Conservation (phyloP, 2,888 invertebrate genomes). For the Cremastinae sp. region DNA sequence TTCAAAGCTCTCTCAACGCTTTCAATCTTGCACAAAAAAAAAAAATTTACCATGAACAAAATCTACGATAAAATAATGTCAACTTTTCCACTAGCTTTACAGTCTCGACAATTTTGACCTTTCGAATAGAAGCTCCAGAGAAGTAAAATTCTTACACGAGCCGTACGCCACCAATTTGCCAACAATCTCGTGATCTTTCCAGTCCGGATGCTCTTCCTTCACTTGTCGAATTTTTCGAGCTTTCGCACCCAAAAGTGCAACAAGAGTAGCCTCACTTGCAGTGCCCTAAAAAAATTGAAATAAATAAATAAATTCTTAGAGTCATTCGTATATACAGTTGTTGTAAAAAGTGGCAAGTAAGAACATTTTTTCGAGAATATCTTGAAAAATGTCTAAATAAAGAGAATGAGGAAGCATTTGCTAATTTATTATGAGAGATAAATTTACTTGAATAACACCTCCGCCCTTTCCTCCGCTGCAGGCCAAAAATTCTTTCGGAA, state of each 20-base stretch:
- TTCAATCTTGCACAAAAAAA: not conserved
- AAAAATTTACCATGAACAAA: no score
- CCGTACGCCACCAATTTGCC: slow-evolving; percentile 97
- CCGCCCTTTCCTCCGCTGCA: slow-evolving; percentile 93
- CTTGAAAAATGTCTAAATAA: no score
- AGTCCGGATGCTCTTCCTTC: slow-evolving; percentile 90
- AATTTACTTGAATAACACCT: slow-evolving; percentile 93
- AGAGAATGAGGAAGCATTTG: no score
- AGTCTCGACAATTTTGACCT: no score
- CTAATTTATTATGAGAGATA: not conserved
- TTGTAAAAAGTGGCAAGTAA: no score
- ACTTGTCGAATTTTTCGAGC: slow-evolving; percentile 92
- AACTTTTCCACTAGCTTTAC: no score
- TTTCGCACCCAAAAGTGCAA: slow-evolving; percentile 94
- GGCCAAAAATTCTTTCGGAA: slow-evolving; percentile 93
- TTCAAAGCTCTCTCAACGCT: no score
- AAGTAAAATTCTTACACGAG: no score
- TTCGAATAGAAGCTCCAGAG: no score
- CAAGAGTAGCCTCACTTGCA: slow-evolving; percentile 96
- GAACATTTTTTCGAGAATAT: no score
- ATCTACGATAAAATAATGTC: no score
- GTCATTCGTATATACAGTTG: not conserved
- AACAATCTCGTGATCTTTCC: slow-evolving; percentile 93
- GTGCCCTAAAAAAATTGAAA: slow-evolving; percentile 93
- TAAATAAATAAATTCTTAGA: no score